These are phyloP conservation scores for Drosophila subquinaria DNA, from an alignment of 2,888 invertebrate species.

Conservation along the genomic window DNA sequence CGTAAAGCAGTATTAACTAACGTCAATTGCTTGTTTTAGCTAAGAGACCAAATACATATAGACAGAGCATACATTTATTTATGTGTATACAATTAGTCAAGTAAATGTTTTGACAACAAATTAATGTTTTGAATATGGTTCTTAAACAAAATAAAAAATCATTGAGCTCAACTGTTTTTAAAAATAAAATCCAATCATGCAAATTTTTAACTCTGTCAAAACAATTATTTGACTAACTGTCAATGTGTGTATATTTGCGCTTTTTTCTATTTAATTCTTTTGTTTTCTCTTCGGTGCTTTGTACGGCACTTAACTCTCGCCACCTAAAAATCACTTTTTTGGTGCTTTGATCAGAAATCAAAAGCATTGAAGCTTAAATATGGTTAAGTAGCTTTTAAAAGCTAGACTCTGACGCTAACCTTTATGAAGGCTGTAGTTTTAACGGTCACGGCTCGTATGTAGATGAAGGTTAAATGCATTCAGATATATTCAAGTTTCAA, in stretches of 20 bases:
- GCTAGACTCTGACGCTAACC: slow-evolving; percentile 15
- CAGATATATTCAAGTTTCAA: slow-evolving; percentile 16
- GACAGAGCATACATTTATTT: slow-evolving; percentile 9
- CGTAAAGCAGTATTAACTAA: slow-evolving; percentile 40
- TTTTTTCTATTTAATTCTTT: slow-evolving; percentile 15
- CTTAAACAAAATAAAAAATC: too few relatives aligned
- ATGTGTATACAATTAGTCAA: background rate
- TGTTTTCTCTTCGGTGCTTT: slow-evolving; percentile 6
- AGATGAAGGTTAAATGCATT: slow-evolving; percentile 50
- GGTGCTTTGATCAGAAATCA: slow-evolving; percentile 7
- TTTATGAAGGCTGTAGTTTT: slow-evolving; percentile 35
- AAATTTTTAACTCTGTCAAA: background rate
- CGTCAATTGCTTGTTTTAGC: slow-evolving; percentile 23
- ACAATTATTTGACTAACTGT: background rate
- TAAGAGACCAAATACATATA: slow-evolving; percentile 18
- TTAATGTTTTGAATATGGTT: too few relatives aligned
- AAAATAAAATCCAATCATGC: too few relatives aligned
- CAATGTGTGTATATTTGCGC: slow-evolving; percentile 5
- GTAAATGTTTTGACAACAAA: background rate
- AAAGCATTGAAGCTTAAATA: slow-evolving; percentile 12
- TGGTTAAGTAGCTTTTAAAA: slow-evolving; percentile 17
- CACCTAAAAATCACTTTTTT: slow-evolving; percentile 9
- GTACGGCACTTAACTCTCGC: slow-evolving; percentile 7
- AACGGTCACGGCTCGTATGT: slow-evolving; percentile 53
- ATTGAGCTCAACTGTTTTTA: too few relatives aligned